Evolutionary conservation across 2,113 vertebrate species (phyloP).

Genomic region (Trogon melanurus): DNA sequence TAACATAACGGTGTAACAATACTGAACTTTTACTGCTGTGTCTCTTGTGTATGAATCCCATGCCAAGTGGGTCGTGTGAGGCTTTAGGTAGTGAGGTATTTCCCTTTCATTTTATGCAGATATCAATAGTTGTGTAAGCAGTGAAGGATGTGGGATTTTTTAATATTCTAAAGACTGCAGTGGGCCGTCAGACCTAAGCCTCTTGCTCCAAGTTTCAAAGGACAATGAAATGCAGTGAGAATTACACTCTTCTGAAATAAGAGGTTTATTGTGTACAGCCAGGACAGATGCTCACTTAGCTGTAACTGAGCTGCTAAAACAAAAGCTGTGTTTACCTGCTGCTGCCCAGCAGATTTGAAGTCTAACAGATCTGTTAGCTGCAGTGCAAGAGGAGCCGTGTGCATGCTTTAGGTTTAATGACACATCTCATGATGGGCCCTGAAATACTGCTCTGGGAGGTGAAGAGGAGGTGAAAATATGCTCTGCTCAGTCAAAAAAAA

Average conservation of each 20-base stretch:
- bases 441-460: conserved; percentile 29
- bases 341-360: conserved; percentile 32
- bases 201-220: conserved; percentile 53
- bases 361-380: conserved; percentile 4
- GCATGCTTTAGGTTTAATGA: neutral
- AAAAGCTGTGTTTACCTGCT: conserved; percentile 66
- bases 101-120: neutral
- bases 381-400: neutral
- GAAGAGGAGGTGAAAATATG: conserved; percentile 31
- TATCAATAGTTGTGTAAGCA: neutral
- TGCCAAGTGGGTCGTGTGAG: neutral
- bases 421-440: neutral
- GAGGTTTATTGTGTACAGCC: conserved; percentile 59
- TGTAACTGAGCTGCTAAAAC: conserved; percentile 65
- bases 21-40: neutral
- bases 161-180: conserved; percentile 55
- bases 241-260: conserved; percentile 49
- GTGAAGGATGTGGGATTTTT: conserved; percentile 4
- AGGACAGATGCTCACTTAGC: conserved; percentile 56
- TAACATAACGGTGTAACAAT: neutral
- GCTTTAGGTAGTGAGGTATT: neutral
- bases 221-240: conserved; percentile 46
- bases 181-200: conserved; percentile 8
- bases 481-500: neutral
- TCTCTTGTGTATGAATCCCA: neutral